Evolutionary conservation across 2,797 vertebrate species (phyloP), one percentile per base, ranked within the genome.

Genomic region (Ataeniobius toweri): DNA sequence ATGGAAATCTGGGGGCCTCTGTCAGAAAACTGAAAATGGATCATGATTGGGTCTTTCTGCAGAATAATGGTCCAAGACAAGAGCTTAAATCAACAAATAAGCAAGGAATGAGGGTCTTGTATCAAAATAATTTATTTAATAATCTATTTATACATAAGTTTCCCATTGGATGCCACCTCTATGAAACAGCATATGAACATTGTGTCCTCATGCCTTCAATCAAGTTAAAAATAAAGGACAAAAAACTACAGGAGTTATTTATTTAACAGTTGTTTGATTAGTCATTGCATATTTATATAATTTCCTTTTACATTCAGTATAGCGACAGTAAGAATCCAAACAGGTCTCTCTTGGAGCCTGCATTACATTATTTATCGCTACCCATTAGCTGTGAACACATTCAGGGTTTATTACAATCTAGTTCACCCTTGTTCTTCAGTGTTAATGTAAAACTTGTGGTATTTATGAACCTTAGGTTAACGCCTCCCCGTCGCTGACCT

Each of bases 401-500:
- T 75, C 20, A 50, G 20, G 73, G 41, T 50, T 78, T 56, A 50
- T n/a, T 26, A 14, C 8, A 56, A 73, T 53, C 20, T 61, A 18
- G n/a, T 67, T 78, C 28, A 55, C 36, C 7, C 26, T 5, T n/a
- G 28, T 44, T 6, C 36, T 44, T 76, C 5, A 76, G n/a, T 69
- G 13, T 26, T 46, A 67, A 75, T 68, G 24, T 31, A n/a, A 75
- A 80, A 26, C 26, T 28, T 9, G 61, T n/a, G 0, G 0, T 65
- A 31, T 53, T 9, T 70, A 68, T 81, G 69, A 22, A 14, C 53
- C 59, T 56, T 86, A 99, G 98, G 98, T 99, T 41, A 99, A 99
- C 0, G 98, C 98, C 5, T 99, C 98, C 8, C 98, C 98, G 1
- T 99, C 98, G 10, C 95, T 99, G 75, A 99, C 98, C 76, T 99